These are phyloP conservation scores for Elegia similella DNA, from an alignment of 2,888 invertebrate species.

Conservation along the genomic window DNA sequence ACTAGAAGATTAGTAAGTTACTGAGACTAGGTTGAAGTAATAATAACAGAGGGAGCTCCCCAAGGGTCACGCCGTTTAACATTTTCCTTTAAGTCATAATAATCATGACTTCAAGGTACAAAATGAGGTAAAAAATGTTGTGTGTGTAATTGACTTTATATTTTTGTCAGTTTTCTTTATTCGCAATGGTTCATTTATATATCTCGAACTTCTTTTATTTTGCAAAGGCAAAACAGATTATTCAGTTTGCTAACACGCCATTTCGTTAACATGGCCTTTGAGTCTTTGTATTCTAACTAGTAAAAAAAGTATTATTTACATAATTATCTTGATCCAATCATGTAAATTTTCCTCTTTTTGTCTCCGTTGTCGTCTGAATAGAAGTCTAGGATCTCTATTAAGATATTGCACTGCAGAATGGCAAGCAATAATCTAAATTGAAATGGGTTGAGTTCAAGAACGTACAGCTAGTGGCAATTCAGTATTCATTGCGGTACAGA, in stretches of 20 bases:
- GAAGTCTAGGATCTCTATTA: conserved; percentile 35
- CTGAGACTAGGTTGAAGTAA: conserved; percentile 45
- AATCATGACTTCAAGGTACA: conserved; percentile 18
- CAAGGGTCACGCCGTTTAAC: conserved; percentile 48
- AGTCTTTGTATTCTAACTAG: too few relatives aligned
- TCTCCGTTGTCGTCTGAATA: conserved; percentile 18
- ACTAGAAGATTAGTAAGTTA: conserved; percentile 2
- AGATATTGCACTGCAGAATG: conserved; percentile 47
- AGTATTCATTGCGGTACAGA: conserved; percentile 72
- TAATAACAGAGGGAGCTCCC: conserved; percentile 61
- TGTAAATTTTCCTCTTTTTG: background rate
- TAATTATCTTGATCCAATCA: too few relatives aligned
- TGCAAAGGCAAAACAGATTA: too few relatives aligned
- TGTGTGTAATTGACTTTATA: too few relatives aligned
- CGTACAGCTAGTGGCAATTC: conserved; percentile 56
- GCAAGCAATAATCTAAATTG: conserved; percentile 74
- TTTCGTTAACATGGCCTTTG: too few relatives aligned
- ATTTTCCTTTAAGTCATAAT: conserved; percentile 43
- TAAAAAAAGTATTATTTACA: too few relatives aligned
- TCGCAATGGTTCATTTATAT: too few relatives aligned
- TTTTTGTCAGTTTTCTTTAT: too few relatives aligned
- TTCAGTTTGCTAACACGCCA: too few relatives aligned
- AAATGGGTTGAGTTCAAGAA: conserved; percentile 63
- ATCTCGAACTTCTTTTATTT: too few relatives aligned
- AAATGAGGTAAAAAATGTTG: background rate